Evolutionary conservation across 2,888 invertebrate genomes (phyloP).

Genomic region (Sphaerophoria taeniata): DNA sequence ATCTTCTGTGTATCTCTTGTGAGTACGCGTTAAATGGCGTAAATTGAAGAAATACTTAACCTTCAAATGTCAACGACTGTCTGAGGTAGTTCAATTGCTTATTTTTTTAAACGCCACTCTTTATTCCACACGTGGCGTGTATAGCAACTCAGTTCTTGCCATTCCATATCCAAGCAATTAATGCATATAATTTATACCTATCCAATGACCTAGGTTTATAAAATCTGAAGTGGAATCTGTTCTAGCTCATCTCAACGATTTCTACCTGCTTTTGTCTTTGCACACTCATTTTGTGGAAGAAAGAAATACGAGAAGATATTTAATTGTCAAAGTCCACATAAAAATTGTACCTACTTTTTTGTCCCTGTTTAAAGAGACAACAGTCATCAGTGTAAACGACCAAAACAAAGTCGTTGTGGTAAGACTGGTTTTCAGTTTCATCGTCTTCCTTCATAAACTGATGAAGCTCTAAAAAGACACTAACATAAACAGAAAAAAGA

Average conservation of each 20-base stretch:
- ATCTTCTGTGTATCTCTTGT: conserved; percentile 17
- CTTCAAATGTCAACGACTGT: conserved; percentile 72
- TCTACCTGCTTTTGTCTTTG: conserved; percentile 18
- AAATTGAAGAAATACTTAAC: conserved; percentile 58
- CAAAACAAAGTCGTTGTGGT: conserved; percentile 44
- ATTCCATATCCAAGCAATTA: neutral
- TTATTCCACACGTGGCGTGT: neutral
- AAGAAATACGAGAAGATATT: conserved; percentile 11
- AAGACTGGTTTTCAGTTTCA: conserved; percentile 47
- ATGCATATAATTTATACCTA: conserved; percentile 59
- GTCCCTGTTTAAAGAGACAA: neutral
- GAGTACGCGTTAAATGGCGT: conserved; percentile 20
- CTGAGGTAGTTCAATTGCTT: conserved; percentile 62
- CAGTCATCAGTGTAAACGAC: neutral
- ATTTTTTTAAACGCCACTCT: neutral
- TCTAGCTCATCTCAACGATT: neutral
- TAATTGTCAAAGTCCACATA: conserved; percentile 51
- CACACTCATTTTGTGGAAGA: neutral
- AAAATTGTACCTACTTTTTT: conserved; percentile 8
- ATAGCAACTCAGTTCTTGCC: neutral
- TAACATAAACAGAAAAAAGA: conserved; percentile 27
- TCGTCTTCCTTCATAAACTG: neutral
- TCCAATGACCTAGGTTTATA: conserved; percentile 54
- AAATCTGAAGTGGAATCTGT: conserved; percentile 9
- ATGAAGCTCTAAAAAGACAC: conserved; percentile 5